Evolutionary conservation across 2,888 invertebrate species (phyloP).

Genomic region (Drosophila colorata): DNA sequence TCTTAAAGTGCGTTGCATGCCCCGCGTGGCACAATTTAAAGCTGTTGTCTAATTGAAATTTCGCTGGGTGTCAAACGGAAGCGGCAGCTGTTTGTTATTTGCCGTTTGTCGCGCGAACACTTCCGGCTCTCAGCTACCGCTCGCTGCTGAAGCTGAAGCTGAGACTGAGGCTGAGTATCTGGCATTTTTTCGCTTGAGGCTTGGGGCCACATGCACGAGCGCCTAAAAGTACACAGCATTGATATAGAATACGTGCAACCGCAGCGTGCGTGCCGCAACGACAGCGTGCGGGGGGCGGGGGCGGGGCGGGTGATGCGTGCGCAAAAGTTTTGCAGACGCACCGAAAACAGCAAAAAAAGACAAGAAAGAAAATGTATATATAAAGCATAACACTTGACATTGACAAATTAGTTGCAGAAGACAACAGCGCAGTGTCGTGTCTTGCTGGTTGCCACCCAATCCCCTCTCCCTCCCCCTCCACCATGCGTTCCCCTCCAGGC

Average conservation of each 20-base stretch:
- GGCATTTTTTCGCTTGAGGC: not conserved
- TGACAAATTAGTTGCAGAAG: constrained; percentile 83
- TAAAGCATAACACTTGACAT: constrained; percentile 83
- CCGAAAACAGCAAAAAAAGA: constrained; percentile 9
- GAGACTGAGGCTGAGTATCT: not conserved
- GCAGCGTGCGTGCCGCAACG: constrained; percentile 35
- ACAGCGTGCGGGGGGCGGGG: constrained; percentile 23
- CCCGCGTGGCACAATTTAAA: constrained; percentile 33
- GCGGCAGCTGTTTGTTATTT: constrained; percentile 57
- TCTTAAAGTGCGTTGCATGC: constrained; percentile 42
- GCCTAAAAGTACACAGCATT: constrained; percentile 64
- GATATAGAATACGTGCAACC: constrained; percentile 76
- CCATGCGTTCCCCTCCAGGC: no score
- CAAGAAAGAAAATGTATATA: constrained; percentile 24
- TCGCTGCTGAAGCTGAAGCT: not conserved
- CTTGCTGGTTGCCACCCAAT: constrained; percentile 18
- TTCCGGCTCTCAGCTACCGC: constrained; percentile 55
- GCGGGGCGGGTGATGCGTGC: constrained; percentile 42
- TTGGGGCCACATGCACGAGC: constrained; percentile 62
- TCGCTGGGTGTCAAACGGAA: constrained; percentile 52
- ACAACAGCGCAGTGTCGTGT: constrained; percentile 42
- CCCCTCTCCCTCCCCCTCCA: not conserved
- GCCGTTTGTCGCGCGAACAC: constrained; percentile 57
- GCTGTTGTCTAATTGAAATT: constrained; percentile 67
- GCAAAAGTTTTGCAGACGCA: constrained; percentile 62